Evolutionary conservation across 2,888 invertebrate species (phyloP).

Genomic region (Nemotelus pantherinus): DNA sequence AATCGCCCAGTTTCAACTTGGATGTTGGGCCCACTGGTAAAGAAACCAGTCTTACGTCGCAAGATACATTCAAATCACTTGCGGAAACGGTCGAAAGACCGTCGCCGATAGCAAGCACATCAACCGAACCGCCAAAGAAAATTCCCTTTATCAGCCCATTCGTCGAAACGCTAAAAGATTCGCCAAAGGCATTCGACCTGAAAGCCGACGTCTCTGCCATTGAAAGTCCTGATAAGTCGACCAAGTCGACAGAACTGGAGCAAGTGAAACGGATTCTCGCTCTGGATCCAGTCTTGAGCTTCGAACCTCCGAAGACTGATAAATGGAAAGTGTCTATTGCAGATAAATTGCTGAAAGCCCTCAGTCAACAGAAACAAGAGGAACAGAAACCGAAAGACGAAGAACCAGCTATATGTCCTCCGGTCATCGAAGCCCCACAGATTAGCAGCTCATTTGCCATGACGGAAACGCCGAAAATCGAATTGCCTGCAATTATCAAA

Average conservation of each 20-base stretch:
- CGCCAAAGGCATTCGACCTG: slow-evolving; percentile 59
- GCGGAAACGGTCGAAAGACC: slow-evolving; percentile 53
- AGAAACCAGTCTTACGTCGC: slow-evolving; percentile 61
- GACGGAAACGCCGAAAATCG: slow-evolving; percentile 59
- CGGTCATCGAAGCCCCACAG: slow-evolving; percentile 35
- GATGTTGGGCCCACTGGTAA: slow-evolving; percentile 59
- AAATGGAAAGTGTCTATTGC: slow-evolving; percentile 69
- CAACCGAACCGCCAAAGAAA: slow-evolving; percentile 28
- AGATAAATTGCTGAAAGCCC: slow-evolving; percentile 71
- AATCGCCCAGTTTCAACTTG: slow-evolving; percentile 64
- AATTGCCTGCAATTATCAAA: slow-evolving; percentile 52
- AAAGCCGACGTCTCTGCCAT: slow-evolving; percentile 59
- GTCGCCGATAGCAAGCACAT: slow-evolving; percentile 35
- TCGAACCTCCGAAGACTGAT: slow-evolving; percentile 61
- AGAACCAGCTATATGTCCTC: slow-evolving; percentile 54
- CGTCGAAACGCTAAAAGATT: slow-evolving; percentile 58
- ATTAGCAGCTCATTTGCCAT: slow-evolving; percentile 29
- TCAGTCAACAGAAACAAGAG: slow-evolving; percentile 68
- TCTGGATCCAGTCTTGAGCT: slow-evolving; percentile 60
- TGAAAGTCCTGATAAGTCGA: slow-evolving; percentile 53
- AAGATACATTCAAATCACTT: slow-evolving; percentile 60
- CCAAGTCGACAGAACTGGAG: slow-evolving; percentile 61
- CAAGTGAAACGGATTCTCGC: slow-evolving; percentile 61
- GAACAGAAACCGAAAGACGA: slow-evolving; percentile 67
- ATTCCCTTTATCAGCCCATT: slow-evolving; percentile 57